These are phyloP conservation scores for Hephaestus fuliginosus DNA, from an alignment of 2,797 vertebrate genomes.

Conservation along the genomic window DNA sequence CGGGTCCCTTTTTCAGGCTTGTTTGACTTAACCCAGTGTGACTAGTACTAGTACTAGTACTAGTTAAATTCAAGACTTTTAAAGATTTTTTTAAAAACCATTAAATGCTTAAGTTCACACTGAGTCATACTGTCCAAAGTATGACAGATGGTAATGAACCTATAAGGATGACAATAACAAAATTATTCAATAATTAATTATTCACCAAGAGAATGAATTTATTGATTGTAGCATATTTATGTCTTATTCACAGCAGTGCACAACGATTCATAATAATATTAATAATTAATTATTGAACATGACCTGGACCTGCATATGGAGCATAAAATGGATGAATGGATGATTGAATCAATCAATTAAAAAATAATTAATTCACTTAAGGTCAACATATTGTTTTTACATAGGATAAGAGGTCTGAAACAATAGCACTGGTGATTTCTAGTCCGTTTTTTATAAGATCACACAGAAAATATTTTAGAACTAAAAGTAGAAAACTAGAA, in stretches of 20 bases:
- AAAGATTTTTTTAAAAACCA: neutral
- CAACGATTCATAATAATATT: too few relatives aligned
- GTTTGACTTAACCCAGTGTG: slow-evolving; percentile 24
- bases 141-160: neutral
- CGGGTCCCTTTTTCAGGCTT: neutral
- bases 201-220: neutral
- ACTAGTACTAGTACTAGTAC: neutral
- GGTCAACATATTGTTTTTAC: neutral
- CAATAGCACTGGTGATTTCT: neutral
- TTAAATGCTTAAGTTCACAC: neutral
- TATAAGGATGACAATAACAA: neutral
- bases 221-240: neutral
- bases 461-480: neutral
- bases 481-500: neutral
- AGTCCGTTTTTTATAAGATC: neutral
- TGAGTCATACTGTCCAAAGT: neutral
- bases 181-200: neutral
- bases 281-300: neutral
- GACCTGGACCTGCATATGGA: neutral
- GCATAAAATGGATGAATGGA: neutral
- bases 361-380: neutral
- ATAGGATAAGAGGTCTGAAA: neutral
- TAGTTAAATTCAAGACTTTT: neutral
- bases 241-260: neutral
- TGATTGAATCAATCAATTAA: neutral